Percentiles rank a stretch among this genome's conserved stretches.
Evolutionary conservation across 2,797 vertebrate genomes (phyloP).

Genomic region (Pseudochaenichthys georgianus): DNA sequence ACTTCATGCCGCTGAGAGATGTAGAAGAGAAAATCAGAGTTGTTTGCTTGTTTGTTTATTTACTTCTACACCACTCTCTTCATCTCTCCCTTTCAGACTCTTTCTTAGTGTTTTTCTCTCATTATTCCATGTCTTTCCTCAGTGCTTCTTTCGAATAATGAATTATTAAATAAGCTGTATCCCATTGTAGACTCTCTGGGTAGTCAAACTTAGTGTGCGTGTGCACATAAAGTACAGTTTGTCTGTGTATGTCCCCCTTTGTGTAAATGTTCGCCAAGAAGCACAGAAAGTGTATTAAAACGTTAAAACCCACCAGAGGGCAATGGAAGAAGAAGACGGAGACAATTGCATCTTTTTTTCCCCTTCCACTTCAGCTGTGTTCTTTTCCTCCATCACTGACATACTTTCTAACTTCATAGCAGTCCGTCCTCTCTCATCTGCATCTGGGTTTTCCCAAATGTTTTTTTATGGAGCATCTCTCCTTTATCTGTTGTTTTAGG

Average conservation of each 20-base stretch:
- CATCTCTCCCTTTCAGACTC: neutral
- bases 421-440: conserved; percentile 23
- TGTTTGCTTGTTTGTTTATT: no score
- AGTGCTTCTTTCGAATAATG: conserved; percentile 39
- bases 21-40: no score
- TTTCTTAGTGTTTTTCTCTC: conserved; percentile 12
- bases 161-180: conserved; percentile 66
- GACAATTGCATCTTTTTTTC: neutral
- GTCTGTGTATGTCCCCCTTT: conserved; percentile 24
- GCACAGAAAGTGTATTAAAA: conserved; percentile 32
- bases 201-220: conserved; percentile 16
- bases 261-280: conserved; percentile 17
- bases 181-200: conserved; percentile 47
- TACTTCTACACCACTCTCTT: conserved; percentile 20
- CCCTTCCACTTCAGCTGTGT: conserved; percentile 31
- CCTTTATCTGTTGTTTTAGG: conserved; percentile 29
- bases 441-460: conserved; percentile 21
- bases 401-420: conserved; percentile 43
- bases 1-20: no score
- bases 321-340: conserved; percentile 21
- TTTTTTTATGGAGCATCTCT: conserved; percentile 19
- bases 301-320: conserved; percentile 48
- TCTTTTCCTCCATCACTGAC: conserved; percentile 53
- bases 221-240: conserved; percentile 9
- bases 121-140: conserved; percentile 19